Conservation (phyloP, 2,797 vertebrate species). For the Numenius phaeopus region DNA sequence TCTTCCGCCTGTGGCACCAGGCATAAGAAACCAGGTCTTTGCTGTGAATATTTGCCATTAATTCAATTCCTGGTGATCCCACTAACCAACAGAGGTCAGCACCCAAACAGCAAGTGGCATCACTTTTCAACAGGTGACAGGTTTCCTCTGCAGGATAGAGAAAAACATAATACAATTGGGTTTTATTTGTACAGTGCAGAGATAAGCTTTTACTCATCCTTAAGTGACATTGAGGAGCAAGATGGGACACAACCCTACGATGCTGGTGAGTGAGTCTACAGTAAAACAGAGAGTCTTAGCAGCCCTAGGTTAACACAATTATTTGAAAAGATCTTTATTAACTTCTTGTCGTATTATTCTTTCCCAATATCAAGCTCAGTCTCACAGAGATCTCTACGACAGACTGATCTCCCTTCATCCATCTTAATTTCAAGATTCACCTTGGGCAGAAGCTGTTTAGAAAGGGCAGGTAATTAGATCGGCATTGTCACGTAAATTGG, state of each 20-base stretch:
- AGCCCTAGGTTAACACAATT: background rate
- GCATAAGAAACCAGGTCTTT: rapidly evolving
- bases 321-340: background rate
- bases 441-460: background rate
- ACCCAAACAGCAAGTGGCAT: background rate
- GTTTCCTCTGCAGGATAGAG: background rate
- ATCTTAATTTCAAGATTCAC: background rate
- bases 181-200: background rate
- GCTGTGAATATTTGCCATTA: background rate
- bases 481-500: background rate
- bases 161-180: background rate
- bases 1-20: background rate
- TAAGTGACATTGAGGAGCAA: background rate
- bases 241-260: background rate
- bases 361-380: background rate
- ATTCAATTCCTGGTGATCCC: background rate
- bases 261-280: background rate
- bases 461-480: background rate
- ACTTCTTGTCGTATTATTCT: background rate
- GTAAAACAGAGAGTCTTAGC: background rate
- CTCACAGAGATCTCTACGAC: background rate
- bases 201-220: background rate
- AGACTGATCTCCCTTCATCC: background rate
- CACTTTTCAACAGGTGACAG: background rate
- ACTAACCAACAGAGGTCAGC: background rate